These are phyloP conservation scores for Blastobasis lacticolella DNA, from an alignment of 2,888 invertebrate genomes.

Conservation along the genomic window DNA sequence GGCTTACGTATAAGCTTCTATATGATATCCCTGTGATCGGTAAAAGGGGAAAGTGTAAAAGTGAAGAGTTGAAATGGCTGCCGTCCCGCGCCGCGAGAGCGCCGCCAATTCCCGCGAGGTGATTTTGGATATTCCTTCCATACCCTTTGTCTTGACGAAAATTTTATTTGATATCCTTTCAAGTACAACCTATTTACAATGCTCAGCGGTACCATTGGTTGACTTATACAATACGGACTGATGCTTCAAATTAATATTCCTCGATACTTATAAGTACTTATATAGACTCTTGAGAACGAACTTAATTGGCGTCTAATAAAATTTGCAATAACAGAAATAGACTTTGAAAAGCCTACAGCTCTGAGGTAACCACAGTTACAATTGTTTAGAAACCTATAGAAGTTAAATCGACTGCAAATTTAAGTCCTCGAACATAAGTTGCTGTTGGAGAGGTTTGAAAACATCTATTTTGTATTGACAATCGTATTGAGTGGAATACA, in stretches of 20 bases:
- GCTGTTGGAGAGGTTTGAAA: neutral
- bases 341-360: too few relatives aligned
- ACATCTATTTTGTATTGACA: neutral
- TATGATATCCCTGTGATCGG: neutral
- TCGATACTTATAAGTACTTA: too few relatives aligned
- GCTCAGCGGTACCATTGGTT: too few relatives aligned
- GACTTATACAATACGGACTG: too few relatives aligned
- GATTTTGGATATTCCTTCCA: conserved; percentile 35
- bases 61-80: conserved; percentile 32
- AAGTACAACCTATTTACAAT: conserved; percentile 21
- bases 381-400: neutral
- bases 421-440: conserved; percentile 13
- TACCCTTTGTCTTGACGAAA: conserved; percentile 40
- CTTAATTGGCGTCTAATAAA: too few relatives aligned
- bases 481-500: conserved; percentile 30
- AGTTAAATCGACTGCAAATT: neutral
- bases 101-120: conserved; percentile 29
- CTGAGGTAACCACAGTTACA: too few relatives aligned
- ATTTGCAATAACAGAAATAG: too few relatives aligned
- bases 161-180: conserved; percentile 38
- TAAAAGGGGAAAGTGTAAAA: conserved; percentile 26
- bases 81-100: too few relatives aligned
- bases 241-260: too few relatives aligned
- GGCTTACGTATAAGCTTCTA: too few relatives aligned
- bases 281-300: too few relatives aligned